These are phyloP conservation scores for Cinclus mexicanus DNA, from an alignment of 2,113 vertebrate species.

Conservation along the genomic window DNA sequence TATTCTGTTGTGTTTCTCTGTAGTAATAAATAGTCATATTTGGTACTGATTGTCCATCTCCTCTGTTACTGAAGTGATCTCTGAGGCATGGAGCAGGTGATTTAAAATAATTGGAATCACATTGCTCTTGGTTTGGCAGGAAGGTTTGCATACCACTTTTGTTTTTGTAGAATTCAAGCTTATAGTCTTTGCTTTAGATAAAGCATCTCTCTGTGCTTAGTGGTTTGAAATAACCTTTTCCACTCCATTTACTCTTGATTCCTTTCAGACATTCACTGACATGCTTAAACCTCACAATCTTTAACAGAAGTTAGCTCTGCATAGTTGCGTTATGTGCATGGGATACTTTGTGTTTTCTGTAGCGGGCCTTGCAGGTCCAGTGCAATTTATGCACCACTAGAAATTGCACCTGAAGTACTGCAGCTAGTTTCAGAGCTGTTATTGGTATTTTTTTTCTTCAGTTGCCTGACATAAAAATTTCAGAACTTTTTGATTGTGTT, in stretches of 20 bases:
- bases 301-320: not conserved
- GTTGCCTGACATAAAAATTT: not conserved
- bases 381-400: not conserved
- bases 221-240: not conserved
- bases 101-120: not conserved
- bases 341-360: not conserved
- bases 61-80: not conserved
- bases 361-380: not conserved
- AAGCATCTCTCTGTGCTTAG: not conserved
- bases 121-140: not conserved
- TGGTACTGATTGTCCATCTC: not conserved
- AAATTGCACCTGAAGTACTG: not conserved
- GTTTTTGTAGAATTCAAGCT: not conserved
- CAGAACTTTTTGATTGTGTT: not conserved
- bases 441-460: not conserved
- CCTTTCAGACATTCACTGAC: not conserved
- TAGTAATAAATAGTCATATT: not conserved
- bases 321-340: not conserved
- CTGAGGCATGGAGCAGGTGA: not conserved
- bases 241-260: not conserved
- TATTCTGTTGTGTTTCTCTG: not conserved
- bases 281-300: not conserved
- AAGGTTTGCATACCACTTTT: not conserved
- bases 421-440: not conserved
- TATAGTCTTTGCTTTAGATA: not conserved